Percentiles rank a stretch among this genome's conserved stretches.
Conservation (phyloP, 1,140 invertebrate genomes). For the Archivesica marissinica region DNA sequence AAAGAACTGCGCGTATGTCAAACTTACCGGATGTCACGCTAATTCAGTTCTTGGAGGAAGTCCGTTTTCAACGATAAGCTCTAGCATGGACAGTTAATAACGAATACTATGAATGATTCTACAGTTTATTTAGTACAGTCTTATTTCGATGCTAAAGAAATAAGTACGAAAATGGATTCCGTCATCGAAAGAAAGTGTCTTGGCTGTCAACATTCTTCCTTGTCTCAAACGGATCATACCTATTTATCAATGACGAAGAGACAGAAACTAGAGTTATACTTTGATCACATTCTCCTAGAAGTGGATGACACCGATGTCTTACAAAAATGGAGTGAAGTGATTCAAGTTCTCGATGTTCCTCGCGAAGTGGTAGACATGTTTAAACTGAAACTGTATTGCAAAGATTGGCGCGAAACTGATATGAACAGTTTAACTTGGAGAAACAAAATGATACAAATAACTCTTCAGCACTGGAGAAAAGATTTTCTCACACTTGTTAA, state of each 20-base stretch:
- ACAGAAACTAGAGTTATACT: constrained; percentile 5
- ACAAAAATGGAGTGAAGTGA: not conserved
- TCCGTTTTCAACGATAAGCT: not conserved
- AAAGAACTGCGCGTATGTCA: constrained; percentile 15
- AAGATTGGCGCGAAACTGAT: constrained; percentile 34
- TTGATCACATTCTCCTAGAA: not conserved
- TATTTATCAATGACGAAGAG: not conserved
- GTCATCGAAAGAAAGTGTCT: constrained; percentile 5
- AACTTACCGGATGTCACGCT: constrained; percentile 33
- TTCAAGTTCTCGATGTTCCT: not conserved
- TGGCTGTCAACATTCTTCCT: not conserved
- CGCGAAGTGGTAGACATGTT: not conserved
- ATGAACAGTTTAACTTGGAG: constrained; percentile 6
- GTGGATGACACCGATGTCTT: constrained; percentile 18
- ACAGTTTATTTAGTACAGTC: not conserved
- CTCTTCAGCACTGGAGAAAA: constrained; percentile 17
- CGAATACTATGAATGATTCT: not conserved
- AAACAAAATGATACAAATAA: constrained; percentile 28
- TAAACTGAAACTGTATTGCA: constrained; percentile 36
- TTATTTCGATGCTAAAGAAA: no score
- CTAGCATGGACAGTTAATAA: not conserved
- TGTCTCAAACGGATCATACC: constrained; percentile 1
- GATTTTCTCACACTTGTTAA: not conserved
- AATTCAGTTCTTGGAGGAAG: not conserved
- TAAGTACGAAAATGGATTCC: no score